These are phyloP conservation scores for Zosterops hypoxanthus DNA, from an alignment of 2,113 vertebrate genomes.

Conservation along the genomic window DNA sequence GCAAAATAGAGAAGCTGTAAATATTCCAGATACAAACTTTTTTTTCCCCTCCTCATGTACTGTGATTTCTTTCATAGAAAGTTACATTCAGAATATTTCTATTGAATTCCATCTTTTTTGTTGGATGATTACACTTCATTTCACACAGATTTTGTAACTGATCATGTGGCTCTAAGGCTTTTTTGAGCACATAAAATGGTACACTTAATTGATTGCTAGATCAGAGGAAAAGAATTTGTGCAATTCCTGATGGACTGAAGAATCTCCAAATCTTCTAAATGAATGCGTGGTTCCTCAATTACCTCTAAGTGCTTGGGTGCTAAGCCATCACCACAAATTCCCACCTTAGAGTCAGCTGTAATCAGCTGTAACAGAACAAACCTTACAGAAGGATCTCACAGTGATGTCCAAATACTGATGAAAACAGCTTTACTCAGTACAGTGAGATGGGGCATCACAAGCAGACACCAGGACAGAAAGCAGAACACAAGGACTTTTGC, in stretches of 20 bases:
- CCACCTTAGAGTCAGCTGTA: not conserved
- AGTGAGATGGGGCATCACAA: not conserved
- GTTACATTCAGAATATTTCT: not conserved
- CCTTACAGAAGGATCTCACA: not conserved
- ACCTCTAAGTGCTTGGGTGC: not conserved
- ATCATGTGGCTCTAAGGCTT: not conserved
- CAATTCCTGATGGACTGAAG: not conserved
- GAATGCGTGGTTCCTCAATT: not conserved
- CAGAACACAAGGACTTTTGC: not conserved
- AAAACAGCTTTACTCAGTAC: not conserved
- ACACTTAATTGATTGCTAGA: not conserved
- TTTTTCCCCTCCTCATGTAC: fast-evolving
- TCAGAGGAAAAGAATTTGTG: not conserved
- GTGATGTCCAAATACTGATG: not conserved
- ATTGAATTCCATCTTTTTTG: not conserved
- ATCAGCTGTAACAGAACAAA: not conserved
- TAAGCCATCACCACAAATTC: not conserved
- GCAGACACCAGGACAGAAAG: not conserved
- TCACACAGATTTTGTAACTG: not conserved
- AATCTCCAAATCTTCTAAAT: not conserved
- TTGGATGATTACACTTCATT: not conserved
- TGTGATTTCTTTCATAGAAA: not conserved
- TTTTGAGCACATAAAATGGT: not conserved
- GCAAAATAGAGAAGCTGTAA: not conserved
- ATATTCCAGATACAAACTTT: not conserved